Evolutionary conservation across 2,888 invertebrate species (phyloP).

Genomic region (Cephus pulcher): DNA sequence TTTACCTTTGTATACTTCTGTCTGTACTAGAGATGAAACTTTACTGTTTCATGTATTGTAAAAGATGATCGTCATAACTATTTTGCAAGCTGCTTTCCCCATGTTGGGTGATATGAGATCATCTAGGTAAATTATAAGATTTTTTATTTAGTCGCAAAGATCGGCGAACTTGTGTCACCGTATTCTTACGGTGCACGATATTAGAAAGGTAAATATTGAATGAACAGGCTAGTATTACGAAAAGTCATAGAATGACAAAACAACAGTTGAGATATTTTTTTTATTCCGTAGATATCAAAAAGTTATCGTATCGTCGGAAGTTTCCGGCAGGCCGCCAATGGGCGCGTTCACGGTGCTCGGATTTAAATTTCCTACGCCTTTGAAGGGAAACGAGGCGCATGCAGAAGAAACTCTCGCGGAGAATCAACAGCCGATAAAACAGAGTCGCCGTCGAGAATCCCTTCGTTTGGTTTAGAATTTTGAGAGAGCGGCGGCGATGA

Average conservation of each 20-base stretch:
- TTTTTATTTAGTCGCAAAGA: no score
- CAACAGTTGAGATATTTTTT: neutral
- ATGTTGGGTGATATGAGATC: no score
- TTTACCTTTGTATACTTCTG: neutral
- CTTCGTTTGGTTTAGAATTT: constrained; percentile 2
- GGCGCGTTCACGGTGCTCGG: neutral
- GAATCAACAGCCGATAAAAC: constrained; percentile 53
- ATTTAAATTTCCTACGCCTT: neutral
- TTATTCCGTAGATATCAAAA: neutral
- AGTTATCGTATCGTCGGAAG: neutral
- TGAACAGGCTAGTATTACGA: neutral
- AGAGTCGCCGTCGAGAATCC: constrained; percentile 22
- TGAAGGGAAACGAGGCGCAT: neutral
- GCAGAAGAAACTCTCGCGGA: constrained; percentile 15
- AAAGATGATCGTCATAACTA: no score
- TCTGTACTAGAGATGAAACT: neutral
- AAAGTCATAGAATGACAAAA: neutral
- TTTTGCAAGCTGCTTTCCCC: no score
- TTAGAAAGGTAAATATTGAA: neutral
- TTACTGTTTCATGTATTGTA: no score
- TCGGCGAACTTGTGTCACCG: no score
- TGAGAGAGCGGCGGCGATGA: constrained; percentile 19
- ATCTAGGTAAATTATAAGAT: no score
- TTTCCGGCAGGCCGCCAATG: neutral
- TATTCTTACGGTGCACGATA: neutral